Evolutionary conservation across 2,888 invertebrate genomes (phyloP).

Genomic region (Cheilosia vernalis): DNA sequence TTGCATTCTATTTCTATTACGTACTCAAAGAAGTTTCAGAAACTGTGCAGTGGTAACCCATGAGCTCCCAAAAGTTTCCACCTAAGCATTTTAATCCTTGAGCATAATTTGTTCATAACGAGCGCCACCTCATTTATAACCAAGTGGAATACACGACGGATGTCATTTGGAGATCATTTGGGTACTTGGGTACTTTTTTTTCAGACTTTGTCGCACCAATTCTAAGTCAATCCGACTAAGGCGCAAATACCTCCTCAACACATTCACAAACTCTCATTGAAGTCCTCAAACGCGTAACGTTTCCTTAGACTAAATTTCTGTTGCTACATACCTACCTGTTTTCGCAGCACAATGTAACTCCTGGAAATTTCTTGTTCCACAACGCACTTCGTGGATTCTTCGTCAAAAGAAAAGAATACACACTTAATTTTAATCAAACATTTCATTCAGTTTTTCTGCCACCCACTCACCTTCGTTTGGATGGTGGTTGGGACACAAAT

Average conservation of each 20-base stretch:
- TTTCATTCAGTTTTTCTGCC: conserved; percentile 56
- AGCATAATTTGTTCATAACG: no score
- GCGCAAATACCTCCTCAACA: not conserved
- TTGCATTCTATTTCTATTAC: no score
- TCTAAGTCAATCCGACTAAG: no score
- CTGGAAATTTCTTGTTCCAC: not conserved
- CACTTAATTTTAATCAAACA: conserved; percentile 49
- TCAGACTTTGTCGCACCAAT: no score
- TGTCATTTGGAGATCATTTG: no score
- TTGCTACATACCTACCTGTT: not conserved
- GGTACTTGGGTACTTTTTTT: no score
- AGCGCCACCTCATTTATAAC: no score
- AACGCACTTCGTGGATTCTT: not conserved
- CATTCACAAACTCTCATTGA: not conserved
- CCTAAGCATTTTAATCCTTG: no score
- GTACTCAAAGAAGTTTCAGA: no score
- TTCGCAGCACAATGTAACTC: not conserved
- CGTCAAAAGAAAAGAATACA: not conserved
- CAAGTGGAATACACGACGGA: no score
- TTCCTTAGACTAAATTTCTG: not conserved
- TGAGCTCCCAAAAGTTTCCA: no score
- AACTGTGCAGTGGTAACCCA: no score
- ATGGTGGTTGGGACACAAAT: not conserved
- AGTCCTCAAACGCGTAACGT: not conserved
- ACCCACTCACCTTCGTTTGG: conserved; percentile 3